Conservation (phyloP, 2,113 vertebrate species). For the Girardinichthys multiradiatus region DNA sequence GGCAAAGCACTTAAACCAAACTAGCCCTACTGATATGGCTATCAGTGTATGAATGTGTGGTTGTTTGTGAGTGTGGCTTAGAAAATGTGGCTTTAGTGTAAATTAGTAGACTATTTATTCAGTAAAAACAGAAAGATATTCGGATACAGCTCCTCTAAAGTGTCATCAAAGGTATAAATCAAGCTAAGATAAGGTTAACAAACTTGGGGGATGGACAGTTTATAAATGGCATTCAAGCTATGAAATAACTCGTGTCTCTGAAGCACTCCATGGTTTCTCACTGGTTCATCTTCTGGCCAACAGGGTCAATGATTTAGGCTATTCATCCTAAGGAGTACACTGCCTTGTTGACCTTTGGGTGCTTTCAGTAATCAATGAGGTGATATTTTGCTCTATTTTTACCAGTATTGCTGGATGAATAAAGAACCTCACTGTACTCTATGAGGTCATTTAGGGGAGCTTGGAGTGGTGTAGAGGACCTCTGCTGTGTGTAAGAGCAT, state of each 20-base stretch:
- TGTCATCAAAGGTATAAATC: neutral
- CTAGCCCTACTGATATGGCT: no score
- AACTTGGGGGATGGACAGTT: constrained; percentile 1
- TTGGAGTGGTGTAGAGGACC: constrained; percentile 44
- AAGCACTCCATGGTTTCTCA: constrained; percentile 42
- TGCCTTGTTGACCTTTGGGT: constrained; percentile 68
- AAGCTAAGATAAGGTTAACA: neutral
- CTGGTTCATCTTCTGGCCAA: constrained; percentile 23
- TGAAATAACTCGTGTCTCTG: constrained; percentile 38
- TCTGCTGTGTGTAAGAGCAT: constrained; percentile 13
- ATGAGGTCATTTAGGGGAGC: constrained; percentile 61
- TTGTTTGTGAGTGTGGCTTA: no score
- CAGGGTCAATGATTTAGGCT: constrained; percentile 29
- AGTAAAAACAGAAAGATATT: no score
- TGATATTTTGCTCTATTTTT: constrained; percentile 56
- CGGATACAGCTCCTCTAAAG: neutral
- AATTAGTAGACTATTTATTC: no score
- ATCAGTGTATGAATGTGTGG: no score
- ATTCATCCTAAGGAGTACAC: constrained; percentile 41
- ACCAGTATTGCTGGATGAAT: constrained; percentile 39
- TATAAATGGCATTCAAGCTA: neutral
- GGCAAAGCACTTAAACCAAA: no score
- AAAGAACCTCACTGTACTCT: constrained; percentile 61
- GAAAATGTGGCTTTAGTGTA: no score
- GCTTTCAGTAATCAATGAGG: constrained; percentile 57